Base-by-base conservation (phyloP, 2,888 invertebrate species). In the Acrobasis repandana region DNA sequence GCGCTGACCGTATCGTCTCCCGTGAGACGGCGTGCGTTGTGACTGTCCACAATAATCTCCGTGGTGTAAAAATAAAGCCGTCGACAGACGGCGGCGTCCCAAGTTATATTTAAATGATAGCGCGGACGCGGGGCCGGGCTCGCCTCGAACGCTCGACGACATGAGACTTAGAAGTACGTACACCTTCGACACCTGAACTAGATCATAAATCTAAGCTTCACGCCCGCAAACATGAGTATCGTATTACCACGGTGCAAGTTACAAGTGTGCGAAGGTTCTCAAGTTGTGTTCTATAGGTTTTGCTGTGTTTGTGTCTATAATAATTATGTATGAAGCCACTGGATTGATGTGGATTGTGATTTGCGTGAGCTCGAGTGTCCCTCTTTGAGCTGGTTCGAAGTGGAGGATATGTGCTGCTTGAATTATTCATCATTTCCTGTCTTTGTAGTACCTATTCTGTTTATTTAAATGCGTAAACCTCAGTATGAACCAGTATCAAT, bases 21-120 rank as follows among this genome's bases (percentile, higher is more conserved):
- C 80, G 81, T 69, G 77, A 76, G 80, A 79, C 77, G 68, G 71
- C 85, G 82, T 82, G 81, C 82, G 83, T 83, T 82, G 83, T 85
- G 82, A 82, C 81, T 72, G 72, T 78, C 73, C 75, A 75, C 77
- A 78, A 80, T 77, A 85, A 83, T 81, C 80, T 82, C 80, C 67
- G 78, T 79, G 74, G 89, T 89, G 84, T 89, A 90, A 88, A 91
- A 91, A 91, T 90, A 90, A 89, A 89, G 88, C 85, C 89, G 88
- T 83, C 86, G 88, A 88, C 88, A 89, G 87, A 90, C 90, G 79
- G 80, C 83, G 81, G 82, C 81, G 78, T 84, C 79, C 82, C 84
- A 82, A 86, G 90, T 88, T 91, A 92, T 88, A 90, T 90, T 88
- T 92, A 91, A 91, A 91, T 92, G 91, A 89, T 89, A 90, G 86